Base-by-base conservation (phyloP, 2,888 invertebrate genomes). In the Elegia similella region DNA sequence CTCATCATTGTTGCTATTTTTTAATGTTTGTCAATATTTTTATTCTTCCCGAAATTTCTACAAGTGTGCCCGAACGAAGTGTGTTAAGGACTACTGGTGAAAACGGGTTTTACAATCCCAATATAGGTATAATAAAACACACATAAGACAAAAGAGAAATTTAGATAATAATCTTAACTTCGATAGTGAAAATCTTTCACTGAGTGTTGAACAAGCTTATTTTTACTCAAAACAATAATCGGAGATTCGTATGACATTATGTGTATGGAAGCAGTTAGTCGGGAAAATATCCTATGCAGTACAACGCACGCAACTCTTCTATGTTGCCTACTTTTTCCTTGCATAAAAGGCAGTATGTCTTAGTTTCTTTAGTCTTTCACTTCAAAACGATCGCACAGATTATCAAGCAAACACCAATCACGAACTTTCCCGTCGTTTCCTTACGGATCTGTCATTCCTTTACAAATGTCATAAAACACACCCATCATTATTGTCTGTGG, bases 401-500 rank as follows among this genome's bases (percentile, higher is more conserved):
- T 53, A 38, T 38, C 16, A 42, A 53, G 52, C 52, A 43, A 54
- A 30, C 53, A 16, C 53, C 42, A 43, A 54, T 54, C 13, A 44
- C 43, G 30, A 42, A 43, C 52, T 58, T 62, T 59, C 60, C 59
- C 60, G 57, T 56, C 56, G 42, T 62, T 60, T 62, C 54, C 61
- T 59, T 60, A 59, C 57, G 42, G 55, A 58, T 23, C 62, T 59
- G 62, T 59, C 62, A 59, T 53, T 52, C 42, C 43, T 42, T 42
- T 30, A 48, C 52, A 62, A 62, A 62, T 62, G 62, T 56, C 62
- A 62, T 52, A 43, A 58, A 48, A 58, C 61, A 61, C 63, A 59
- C 63, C 62, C 60, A 56, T 56, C 56, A 34, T 56, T 42, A 56
- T 56, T 48, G 48, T 48, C 56, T 56, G 38, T 50, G 56, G 48